Evolutionary conservation across 2,797 vertebrate genomes (phyloP).

Genomic region (Darevskia nairensis): DNA sequence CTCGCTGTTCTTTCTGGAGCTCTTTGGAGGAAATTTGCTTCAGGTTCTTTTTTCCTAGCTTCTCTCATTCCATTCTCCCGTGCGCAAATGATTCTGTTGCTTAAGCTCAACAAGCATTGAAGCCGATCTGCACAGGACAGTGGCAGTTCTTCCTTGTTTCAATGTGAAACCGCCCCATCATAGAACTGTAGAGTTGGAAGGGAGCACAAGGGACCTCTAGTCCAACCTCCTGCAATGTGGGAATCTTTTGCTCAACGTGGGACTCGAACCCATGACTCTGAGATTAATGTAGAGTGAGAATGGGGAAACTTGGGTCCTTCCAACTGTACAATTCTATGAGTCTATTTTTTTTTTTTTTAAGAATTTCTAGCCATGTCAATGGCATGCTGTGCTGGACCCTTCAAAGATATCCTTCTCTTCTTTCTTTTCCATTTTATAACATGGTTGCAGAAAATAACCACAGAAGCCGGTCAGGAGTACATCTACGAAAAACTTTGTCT

Average conservation of each 20-base stretch:
- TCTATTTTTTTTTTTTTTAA: no score
- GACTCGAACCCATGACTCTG: no score
- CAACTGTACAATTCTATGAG: no score
- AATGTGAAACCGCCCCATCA: neutral
- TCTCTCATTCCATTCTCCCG: neutral
- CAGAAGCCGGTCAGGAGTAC: constrained; percentile 81
- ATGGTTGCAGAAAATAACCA: constrained; percentile 83
- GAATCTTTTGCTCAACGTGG: no score
- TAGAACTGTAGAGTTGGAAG: neutral
- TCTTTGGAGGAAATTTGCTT: neutral
- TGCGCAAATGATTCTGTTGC: neutral
- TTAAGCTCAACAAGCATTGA: neutral
- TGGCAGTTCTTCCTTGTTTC: neutral
- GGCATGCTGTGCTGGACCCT: neutral
- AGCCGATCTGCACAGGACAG: neutral
- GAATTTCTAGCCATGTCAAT: neutral
- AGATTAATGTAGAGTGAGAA: neutral
- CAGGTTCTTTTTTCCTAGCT: neutral
- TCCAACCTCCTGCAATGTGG: no score
- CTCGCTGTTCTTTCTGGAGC: no score
- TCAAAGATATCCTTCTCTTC: neutral
- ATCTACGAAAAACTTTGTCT: constrained; percentile 90
- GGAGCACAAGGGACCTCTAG: no score
- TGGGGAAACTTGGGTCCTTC: no score
- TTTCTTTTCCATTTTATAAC: neutral